A percentile compares a stretch with the other conserved stretches of the same genome.
phyloP scores from a whole-genome alignment of 2,888 invertebrate species.

The Cryptosula pallasiana region DNA sequence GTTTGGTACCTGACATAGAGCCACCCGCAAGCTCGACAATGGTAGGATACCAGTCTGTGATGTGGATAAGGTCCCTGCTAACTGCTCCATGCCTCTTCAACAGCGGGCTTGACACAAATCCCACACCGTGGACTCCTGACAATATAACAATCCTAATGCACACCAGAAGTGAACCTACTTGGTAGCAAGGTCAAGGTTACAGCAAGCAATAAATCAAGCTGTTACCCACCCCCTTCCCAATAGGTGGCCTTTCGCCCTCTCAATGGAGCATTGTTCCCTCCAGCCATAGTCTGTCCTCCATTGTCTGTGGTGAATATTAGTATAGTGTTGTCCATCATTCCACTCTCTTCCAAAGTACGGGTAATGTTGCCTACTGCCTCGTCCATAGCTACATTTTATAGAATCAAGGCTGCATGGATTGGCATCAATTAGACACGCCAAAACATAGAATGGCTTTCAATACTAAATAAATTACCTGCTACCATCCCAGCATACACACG shows the following conservation, averaged over 20 bases:
- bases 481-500: slow-evolving; percentile 60
- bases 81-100: slow-evolving; percentile 25
- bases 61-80: slow-evolving; percentile 39
- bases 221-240: slow-evolving; percentile 76
- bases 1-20: slow-evolving; percentile 36
- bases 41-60: slow-evolving; percentile 50
- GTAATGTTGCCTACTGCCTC: slow-evolving; percentile 33
- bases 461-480: too few relatives aligned
- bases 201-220: too few relatives aligned
- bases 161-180: too few relatives aligned
- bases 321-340: slow-evolving; percentile 26
- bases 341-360: slow-evolving; percentile 28
- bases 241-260: slow-evolving; percentile 64
- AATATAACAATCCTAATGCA: neutral
- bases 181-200: too few relatives aligned
- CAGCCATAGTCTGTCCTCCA: slow-evolving; percentile 39
- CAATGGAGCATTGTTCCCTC: slow-evolving; percentile 46
- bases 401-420: neutral
- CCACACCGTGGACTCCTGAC: slow-evolving; percentile 28
- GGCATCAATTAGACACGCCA: too few relatives aligned
- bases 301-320: slow-evolving; percentile 30
- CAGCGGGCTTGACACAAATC: slow-evolving; percentile 27
- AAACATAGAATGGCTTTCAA: too few relatives aligned
- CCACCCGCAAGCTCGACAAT: slow-evolving; percentile 39
- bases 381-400: slow-evolving; percentile 29